Conservation (phyloP, 2,888 invertebrate species). For the Deilephila porcellus region DNA sequence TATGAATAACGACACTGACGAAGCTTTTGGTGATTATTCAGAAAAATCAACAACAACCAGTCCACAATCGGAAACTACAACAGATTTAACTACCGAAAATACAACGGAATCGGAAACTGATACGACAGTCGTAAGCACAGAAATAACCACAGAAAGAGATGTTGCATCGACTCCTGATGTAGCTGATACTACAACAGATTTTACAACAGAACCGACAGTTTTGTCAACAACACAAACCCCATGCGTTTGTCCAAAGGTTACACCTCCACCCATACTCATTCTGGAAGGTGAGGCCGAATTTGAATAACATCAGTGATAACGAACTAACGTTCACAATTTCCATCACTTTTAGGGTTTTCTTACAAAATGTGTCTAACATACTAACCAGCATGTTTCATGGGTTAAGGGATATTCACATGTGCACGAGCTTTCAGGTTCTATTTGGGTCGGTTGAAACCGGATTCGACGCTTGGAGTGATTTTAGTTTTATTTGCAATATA, state of each 20-base stretch:
- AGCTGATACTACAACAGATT: conserved; percentile 53
- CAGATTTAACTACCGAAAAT: conserved; percentile 26
- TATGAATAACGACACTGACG: conserved; percentile 70
- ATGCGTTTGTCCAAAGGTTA: conserved; percentile 76
- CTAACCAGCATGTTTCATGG: conserved; percentile 65
- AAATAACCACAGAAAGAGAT: conserved; percentile 40
- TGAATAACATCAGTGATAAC: conserved; percentile 69
- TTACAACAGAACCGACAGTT: conserved; percentile 54
- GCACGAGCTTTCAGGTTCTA: conserved; percentile 27
- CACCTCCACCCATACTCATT: conserved; percentile 89
- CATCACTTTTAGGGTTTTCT: conserved; percentile 60
- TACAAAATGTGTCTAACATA: conserved; percentile 60
- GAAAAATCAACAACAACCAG: conserved; percentile 50
- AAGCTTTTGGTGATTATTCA: conserved; percentile 69
- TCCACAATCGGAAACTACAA: conserved; percentile 34
- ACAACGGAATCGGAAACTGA: conserved; percentile 43
- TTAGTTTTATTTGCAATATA: neutral
- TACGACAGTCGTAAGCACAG: conserved; percentile 43
- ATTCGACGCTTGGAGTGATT: conserved; percentile 38
- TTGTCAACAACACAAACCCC: conserved; percentile 57
- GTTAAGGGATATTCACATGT: conserved; percentile 28
- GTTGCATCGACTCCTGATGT: conserved; percentile 43
- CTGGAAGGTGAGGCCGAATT: conserved; percentile 91
- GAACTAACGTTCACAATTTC: conserved; percentile 73
- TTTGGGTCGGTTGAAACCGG: conserved; percentile 37